These are phyloP conservation scores for Struthio camelus DNA, from an alignment of 2,113 vertebrate genomes.

Conservation along the genomic window DNA sequence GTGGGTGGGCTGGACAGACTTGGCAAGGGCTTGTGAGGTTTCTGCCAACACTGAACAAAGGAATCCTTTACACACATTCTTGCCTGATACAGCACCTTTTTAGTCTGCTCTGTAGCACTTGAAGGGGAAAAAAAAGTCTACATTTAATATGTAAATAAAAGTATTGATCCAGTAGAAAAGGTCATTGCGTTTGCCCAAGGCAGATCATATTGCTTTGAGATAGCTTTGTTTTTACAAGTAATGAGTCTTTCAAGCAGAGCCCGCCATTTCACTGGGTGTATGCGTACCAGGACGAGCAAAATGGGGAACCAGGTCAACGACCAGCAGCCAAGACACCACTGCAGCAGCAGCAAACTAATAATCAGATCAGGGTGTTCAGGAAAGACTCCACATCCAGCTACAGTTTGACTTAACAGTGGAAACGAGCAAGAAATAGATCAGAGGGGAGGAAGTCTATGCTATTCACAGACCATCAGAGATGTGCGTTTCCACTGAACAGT, in stretches of 20 bases:
- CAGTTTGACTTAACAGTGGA: neutral
- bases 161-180: slow-evolving; percentile 18
- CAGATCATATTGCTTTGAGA: neutral
- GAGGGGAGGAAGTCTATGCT: neutral
- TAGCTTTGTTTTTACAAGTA: neutral
- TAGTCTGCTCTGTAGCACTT: neutral
- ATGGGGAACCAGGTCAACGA: neutral
- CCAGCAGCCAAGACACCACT: neutral
- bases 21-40: neutral
- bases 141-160: slow-evolving; percentile 6
- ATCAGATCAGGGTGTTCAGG: neutral
- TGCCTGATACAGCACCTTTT: slow-evolving; percentile 27
- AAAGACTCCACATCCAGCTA: neutral
- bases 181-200: neutral
- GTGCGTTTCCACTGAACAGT: neutral
- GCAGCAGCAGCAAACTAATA: accelerated
- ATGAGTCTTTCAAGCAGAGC: neutral
- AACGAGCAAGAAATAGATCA: neutral
- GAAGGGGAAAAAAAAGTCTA: neutral
- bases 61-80: slow-evolving; percentile 51
- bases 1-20: slow-evolving; percentile 42
- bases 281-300: neutral
- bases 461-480: neutral
- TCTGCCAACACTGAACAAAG: slow-evolving; percentile 50
- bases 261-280: neutral